Conservation (phyloP, 2,797 vertebrate species). For the Threskiornis aethiopicus region DNA sequence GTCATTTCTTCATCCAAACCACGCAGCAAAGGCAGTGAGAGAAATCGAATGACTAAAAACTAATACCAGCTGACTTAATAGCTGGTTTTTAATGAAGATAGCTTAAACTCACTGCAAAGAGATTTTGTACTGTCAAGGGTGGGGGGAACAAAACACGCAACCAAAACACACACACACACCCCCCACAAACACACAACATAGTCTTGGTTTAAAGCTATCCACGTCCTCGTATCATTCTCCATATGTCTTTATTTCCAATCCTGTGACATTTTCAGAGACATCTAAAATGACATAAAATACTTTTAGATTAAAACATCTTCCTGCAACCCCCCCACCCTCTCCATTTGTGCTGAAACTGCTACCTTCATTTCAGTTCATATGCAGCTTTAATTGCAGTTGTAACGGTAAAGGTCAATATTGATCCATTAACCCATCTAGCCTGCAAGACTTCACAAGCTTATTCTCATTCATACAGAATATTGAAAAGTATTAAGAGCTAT, state of each 20-base stretch:
- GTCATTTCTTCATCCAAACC: not conserved
- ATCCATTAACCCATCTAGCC: slow-evolving; percentile 14
- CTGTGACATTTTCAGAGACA: not conserved
- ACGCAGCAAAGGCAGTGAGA: not conserved
- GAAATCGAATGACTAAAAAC: not conserved
- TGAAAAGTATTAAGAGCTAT: not conserved
- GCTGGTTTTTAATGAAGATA: not conserved
- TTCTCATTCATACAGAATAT: slow-evolving; percentile 19
- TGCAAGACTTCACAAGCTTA: slow-evolving; percentile 15
- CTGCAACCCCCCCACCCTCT: not conserved
- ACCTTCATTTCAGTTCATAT: not conserved
- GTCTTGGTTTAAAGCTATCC: not conserved
- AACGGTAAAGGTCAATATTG: slow-evolving; percentile 33
- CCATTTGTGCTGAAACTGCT: not conserved
- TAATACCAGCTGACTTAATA: not conserved
- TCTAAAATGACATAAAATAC: not conserved
- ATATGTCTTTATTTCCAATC: not conserved
- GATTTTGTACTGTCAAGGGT: not conserved
- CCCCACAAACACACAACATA: not conserved
- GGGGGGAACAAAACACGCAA: too few relatives aligned
- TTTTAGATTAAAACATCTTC: not conserved
- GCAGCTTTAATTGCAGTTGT: slow-evolving; percentile 31
- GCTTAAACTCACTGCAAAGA: not conserved
- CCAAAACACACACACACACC: too few relatives aligned
- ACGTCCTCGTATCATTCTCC: not conserved